Evolutionary conservation across 2,797 vertebrate genomes (phyloP).

Genomic region (Rhabdomys pumilio): DNA sequence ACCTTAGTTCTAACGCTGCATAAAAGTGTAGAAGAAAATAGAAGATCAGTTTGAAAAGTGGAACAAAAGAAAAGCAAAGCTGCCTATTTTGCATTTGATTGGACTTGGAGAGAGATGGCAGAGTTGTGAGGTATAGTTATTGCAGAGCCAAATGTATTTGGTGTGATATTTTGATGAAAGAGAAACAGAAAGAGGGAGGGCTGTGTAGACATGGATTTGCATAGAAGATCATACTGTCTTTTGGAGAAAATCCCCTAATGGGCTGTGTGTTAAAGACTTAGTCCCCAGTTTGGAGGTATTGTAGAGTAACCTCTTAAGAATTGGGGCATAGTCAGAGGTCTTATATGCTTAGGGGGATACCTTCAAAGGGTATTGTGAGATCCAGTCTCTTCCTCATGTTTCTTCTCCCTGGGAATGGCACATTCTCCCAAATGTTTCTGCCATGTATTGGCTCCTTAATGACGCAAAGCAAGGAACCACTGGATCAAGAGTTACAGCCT

Average conservation of each 20-base stretch:
- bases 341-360: too few species aligned
- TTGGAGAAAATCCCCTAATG: background rate
- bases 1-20: background rate
- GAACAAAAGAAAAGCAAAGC: background rate
- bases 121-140: background rate
- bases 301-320: background rate
- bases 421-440: background rate
- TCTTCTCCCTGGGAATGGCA: too few species aligned
- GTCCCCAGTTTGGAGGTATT: background rate
- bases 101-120: background rate
- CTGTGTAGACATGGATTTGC: background rate
- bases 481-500: background rate
- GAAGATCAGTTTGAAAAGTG: background rate
- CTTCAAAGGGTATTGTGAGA: background rate
- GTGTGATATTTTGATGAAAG: background rate
- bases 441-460: too few species aligned
- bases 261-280: background rate
- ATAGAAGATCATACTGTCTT: background rate
- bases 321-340: background rate
- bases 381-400: background rate
- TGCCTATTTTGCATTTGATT: constrained; percentile 46
- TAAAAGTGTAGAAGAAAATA: constrained; percentile 36
- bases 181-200: background rate
- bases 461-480: background rate
- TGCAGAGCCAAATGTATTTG: background rate